Evolutionary conservation across 2,797 vertebrate species (phyloP).

Genomic region (Chlorospingus semifuscus): DNA sequence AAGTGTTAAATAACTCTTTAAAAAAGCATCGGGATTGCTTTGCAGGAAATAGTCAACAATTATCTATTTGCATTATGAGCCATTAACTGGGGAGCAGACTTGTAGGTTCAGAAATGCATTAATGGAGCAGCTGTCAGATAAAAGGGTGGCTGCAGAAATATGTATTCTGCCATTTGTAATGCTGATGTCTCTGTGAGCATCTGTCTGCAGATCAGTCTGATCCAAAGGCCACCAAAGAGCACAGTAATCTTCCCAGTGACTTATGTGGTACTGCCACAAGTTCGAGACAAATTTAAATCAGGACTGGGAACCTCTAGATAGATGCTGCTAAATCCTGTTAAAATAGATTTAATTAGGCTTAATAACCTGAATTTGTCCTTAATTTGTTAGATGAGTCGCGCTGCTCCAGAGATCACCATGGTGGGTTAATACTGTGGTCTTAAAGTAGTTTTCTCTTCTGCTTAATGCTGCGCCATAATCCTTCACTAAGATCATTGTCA

Average conservation of each 20-base stretch:
- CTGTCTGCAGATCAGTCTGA: background rate
- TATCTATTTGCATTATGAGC: background rate
- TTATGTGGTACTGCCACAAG: background rate
- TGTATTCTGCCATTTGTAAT: background rate
- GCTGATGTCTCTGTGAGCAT: background rate
- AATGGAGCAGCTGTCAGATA: conserved; percentile 44
- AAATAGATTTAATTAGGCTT: conserved; percentile 23
- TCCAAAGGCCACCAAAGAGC: background rate
- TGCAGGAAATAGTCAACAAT: background rate
- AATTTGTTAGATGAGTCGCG: background rate
- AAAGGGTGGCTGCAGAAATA: background rate
- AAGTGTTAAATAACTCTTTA: background rate
- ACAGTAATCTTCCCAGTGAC: background rate
- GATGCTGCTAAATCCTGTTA: background rate
- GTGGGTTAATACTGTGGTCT: background rate
- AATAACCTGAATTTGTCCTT: conserved; percentile 8
- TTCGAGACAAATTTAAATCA: background rate
- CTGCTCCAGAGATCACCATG: background rate
- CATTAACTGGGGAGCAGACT: background rate
- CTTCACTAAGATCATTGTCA: background rate
- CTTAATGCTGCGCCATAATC: background rate
- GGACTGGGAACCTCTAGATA: background rate
- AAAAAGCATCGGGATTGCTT: background rate
- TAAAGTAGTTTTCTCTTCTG: background rate
- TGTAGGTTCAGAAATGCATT: conserved; percentile 4